Conservation (phyloP, 2,888 invertebrate genomes). For the Pollenia griseotomentosa region DNA sequence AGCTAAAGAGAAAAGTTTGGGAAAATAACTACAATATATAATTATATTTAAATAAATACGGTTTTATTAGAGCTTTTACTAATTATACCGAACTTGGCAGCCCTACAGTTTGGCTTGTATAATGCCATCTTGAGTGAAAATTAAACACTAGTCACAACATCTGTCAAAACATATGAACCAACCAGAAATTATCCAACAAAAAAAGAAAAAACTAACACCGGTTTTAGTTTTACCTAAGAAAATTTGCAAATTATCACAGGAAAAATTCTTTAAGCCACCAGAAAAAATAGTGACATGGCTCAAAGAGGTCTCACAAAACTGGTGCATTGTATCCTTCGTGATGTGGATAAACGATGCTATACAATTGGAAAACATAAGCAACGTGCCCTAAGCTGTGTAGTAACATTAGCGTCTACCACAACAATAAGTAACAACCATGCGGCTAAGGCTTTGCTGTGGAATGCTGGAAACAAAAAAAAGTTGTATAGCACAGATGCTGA, state of each 20-base stretch:
- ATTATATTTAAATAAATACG: too few species aligned
- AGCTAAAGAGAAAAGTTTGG: too few species aligned
- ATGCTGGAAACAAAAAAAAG: conserved; percentile 35
- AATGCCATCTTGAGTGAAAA: conserved; percentile 18
- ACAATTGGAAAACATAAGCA: conserved; percentile 43
- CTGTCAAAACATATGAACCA: conserved; percentile 55
- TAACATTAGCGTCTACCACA: conserved; percentile 36
- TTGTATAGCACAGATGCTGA: conserved; percentile 75
- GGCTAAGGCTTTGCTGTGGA: conserved; percentile 48
- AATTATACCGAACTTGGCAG: not conserved
- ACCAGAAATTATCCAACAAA: conserved; percentile 56
- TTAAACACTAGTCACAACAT: not conserved
- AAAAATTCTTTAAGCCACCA: conserved; percentile 18
- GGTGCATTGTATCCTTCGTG: conserved; percentile 24
- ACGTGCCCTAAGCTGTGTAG: conserved; percentile 44
- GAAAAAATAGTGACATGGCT: conserved; percentile 44
- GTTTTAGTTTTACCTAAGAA: conserved; percentile 13
- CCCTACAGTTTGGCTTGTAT: not conserved
- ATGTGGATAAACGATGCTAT: conserved; percentile 16
- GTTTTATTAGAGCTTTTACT: not conserved
- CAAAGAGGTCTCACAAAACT: conserved; percentile 56
- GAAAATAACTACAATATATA: too few species aligned
- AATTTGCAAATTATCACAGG: conserved; percentile 33
- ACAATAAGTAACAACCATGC: conserved; percentile 59
- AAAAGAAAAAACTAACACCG: conserved; percentile 15